phyloP scores from a whole-genome alignment of 2,113 vertebrate species.

The Pelecanoides urinatrix region DNA sequence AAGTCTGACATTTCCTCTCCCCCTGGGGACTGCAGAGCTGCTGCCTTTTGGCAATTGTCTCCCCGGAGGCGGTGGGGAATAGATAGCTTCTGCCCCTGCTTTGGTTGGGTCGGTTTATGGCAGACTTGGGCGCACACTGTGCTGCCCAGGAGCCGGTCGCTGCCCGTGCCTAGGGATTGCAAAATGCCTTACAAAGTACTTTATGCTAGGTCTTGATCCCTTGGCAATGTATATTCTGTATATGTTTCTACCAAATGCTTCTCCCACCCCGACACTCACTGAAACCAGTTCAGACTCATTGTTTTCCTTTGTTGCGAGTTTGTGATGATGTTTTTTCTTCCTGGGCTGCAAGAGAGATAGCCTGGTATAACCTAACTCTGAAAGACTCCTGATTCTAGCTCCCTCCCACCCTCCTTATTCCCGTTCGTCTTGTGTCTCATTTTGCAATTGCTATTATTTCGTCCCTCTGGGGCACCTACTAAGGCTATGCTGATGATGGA shows the following conservation, averaged over 20 bases:
- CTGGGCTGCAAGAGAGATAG: neutral
- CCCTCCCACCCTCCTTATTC: neutral
- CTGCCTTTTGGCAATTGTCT: neutral
- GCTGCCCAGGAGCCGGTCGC: neutral
- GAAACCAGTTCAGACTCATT: neutral
- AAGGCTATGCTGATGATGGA: neutral
- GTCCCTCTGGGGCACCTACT: conserved; percentile 22
- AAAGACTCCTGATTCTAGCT: neutral
- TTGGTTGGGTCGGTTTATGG: neutral
- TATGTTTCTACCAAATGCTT: neutral
- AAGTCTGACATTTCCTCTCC: neutral
- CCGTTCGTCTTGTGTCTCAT: neutral
- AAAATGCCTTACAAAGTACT: neutral
- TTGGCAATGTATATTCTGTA: neutral
- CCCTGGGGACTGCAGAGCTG: neutral
- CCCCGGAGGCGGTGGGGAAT: neutral
- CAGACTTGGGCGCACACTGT: accelerated
- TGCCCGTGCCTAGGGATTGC: neutral
- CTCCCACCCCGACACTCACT: neutral
- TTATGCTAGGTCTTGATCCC: neutral
- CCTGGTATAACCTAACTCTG: neutral
- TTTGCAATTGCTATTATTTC: conserved; percentile 40
- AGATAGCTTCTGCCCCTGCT: neutral
- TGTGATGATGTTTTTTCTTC: neutral
- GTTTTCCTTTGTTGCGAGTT: neutral